Evolutionary conservation across 35 echinoderm and acorn worm genomes (phyloP), one percentile per base, ranked within the genome.

Genomic region (Apostichopus japonicus): DNA sequence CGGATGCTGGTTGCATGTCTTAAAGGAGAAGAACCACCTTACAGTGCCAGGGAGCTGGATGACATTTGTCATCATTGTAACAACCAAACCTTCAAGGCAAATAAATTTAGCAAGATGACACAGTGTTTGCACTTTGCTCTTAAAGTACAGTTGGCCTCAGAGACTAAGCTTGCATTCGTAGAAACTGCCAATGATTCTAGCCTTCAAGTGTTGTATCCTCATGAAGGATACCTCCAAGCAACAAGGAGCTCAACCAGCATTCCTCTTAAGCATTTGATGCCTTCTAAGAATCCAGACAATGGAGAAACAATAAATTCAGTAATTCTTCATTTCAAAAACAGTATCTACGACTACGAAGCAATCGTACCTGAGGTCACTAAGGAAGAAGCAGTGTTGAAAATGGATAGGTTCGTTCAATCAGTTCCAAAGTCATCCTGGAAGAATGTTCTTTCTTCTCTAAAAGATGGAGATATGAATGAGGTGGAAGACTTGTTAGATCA

Each of bases 51-150:
- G 15, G 96, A 98, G 51, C 71, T 98, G 65, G 76, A 86, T 23
- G 61, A 91, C 23, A 95, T 97, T n/a, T 91, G 91, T 23, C 94
- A 97, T 77, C 94, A 97, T 63, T 95, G 94, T 77, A 92, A 92
- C 56, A 93, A 92, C 55, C 92, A 98, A 61, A 87, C 90, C n/a
- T 91, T 79, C 51, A 95, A 95, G 63, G 79, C 80, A 17, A 94
- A 98, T 57, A 86, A 65, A 23, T 97, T 95, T 82, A 88, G 90
- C 13, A 81, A 33, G 72, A 93, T 83, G 77, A 92, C 94, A 3
- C 63, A 65, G 8, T 71, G 86, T 5, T 84, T 97, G 55, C 53
- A 51, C 19, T 11, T 79, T 65, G 93, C 96, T 54, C 90, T 97
- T 71, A 90, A 95, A 56, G 61, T 94, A 11, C 94, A 93, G 72